Conservation (phyloP, 2,113 vertebrate species). For the Grammomys dolichurus region DNA sequence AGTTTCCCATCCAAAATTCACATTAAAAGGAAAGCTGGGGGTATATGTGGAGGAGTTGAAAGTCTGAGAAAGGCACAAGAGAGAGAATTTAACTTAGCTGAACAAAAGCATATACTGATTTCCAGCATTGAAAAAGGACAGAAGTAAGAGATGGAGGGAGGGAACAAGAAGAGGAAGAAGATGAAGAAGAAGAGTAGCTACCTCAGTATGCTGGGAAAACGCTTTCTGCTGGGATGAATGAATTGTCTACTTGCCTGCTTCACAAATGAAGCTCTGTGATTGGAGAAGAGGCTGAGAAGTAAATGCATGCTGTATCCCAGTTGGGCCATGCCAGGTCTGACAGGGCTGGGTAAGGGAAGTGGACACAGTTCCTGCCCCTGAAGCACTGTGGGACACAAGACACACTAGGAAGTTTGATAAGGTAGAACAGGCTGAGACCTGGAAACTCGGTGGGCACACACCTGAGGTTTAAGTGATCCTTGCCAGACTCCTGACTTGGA, state of each 20-base stretch:
- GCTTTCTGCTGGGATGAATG: not conserved
- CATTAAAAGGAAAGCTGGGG: slow-evolving; percentile 21
- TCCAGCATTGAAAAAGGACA: not conserved
- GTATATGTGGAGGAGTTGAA: slow-evolving; percentile 18
- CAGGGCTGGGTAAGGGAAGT: too few relatives aligned
- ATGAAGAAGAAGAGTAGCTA: not conserved
- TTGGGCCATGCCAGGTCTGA: too few relatives aligned
- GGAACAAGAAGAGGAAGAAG: not conserved
- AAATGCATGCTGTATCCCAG: too few relatives aligned
- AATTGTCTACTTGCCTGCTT: not conserved
- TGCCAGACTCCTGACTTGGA: too few relatives aligned
- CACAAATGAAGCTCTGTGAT: not conserved
- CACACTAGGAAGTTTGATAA: too few relatives aligned
- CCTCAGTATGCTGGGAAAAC: not conserved
- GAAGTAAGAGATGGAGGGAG: not conserved
- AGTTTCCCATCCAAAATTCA: not conserved
- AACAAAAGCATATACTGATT: slow-evolving; percentile 29
- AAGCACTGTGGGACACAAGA: too few relatives aligned
- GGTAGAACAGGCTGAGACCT: too few relatives aligned
- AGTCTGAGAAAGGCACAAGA: slow-evolving; percentile 18
- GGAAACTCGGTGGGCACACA: too few relatives aligned
- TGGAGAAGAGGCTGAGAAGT: not conserved
- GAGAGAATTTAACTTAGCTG: slow-evolving; percentile 47
- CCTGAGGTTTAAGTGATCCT: too few relatives aligned
- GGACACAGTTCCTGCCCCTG: too few relatives aligned